Evolutionary conservation across 2,888 invertebrate genomes (phyloP).

Genomic region (Orthosia cruda): DNA sequence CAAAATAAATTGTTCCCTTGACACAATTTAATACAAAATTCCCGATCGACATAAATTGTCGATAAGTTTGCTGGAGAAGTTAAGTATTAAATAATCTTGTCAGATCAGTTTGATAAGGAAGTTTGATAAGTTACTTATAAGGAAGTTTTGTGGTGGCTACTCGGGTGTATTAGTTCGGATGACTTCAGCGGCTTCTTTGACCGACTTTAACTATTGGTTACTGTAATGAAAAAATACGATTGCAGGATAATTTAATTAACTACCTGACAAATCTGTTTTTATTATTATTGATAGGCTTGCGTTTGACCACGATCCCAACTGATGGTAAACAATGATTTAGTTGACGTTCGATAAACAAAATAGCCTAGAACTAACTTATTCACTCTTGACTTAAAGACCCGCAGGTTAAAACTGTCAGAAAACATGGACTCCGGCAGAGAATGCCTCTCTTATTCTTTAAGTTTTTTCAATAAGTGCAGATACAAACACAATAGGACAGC

Average conservation of each 20-base stretch:
- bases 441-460: neutral
- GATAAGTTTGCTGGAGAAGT: constrained; percentile 24
- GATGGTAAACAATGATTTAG: neutral
- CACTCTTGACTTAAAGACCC: neutral
- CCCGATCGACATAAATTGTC: constrained; percentile 19
- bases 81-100: constrained; percentile 36
- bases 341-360: neutral
- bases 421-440: neutral
- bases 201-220: neutral
- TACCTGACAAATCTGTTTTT: neutral
- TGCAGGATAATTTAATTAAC: neutral
- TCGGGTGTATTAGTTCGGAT: constrained; percentile 2
- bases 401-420: neutral
- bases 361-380: neutral
- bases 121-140: constrained; percentile 30
- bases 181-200: constrained; percentile 7
- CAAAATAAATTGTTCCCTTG: neutral
- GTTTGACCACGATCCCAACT: neutral
- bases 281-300: neutral
- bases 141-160: constrained; percentile 14
- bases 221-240: neutral
- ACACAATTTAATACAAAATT: constrained; percentile 11
- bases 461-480: too few species aligned
- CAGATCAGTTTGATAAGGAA: constrained; percentile 27
- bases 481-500: too few species aligned